These are phyloP conservation scores for Temnopleurus reevesii DNA, from an alignment of 53 echinoderm and acorn worm species.

Conservation along the genomic window DNA sequence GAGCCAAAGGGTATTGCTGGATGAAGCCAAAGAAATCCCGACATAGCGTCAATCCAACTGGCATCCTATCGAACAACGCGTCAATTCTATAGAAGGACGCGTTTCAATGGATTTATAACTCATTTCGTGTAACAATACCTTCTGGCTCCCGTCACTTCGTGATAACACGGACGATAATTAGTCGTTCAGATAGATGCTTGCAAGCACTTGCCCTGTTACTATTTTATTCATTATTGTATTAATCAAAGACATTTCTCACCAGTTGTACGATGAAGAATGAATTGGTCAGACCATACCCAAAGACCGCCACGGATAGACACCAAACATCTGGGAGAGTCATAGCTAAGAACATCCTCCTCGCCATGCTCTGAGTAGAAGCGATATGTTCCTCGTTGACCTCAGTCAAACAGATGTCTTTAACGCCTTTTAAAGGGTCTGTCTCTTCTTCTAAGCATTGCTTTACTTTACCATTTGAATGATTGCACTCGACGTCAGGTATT, in stretches of 20 bases:
- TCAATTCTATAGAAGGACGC: too few species aligned
- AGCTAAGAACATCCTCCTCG: constrained; percentile 5
- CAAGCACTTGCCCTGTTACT: too few species aligned
- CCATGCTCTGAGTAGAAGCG: background rate
- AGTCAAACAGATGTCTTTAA: background rate
- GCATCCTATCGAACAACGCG: too few species aligned
- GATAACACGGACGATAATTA: too few species aligned
- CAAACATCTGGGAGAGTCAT: constrained; percentile 34
- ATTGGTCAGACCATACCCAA: constrained; percentile 18
- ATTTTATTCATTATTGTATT: too few species aligned
- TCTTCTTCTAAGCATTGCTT: background rate
- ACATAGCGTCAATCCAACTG: too few species aligned
- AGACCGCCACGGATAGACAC: background rate
- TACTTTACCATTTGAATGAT: background rate
- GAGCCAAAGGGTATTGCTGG: too few species aligned
- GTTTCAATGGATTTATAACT: too few species aligned
- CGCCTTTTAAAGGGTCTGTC: background rate
- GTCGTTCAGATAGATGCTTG: too few species aligned
- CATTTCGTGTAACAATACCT: too few species aligned
- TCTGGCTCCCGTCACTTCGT: too few species aligned
- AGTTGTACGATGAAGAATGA: constrained; percentile 36
- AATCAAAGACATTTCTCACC: background rate
- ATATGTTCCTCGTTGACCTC: background rate
- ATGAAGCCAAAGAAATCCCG: too few species aligned
- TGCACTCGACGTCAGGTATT: background rate